Evolutionary conservation across 2,113 vertebrate species (phyloP).

Genomic region (Sterna hirundo): DNA sequence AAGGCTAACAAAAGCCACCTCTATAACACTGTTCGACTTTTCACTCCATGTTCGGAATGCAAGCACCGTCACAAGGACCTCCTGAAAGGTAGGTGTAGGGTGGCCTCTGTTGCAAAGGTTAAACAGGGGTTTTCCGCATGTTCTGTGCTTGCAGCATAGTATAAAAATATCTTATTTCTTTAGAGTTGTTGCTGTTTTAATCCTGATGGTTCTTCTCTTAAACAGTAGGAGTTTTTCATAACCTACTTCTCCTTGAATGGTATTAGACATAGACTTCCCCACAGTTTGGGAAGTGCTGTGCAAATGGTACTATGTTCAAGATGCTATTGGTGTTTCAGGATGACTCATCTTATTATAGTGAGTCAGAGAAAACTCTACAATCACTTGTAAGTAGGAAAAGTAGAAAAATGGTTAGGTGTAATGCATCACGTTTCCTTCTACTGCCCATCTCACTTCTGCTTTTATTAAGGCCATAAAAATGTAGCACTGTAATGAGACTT

Average conservation of each 20-base stretch:
- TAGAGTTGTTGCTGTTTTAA: neutral
- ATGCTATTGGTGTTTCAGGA: neutral
- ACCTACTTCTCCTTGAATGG: neutral
- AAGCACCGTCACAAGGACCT: constrained; percentile 62
- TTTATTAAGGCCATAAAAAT: neutral
- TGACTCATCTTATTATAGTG: neutral
- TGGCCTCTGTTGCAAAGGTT: rapidly evolving
- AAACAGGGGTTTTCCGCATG: rapidly evolving
- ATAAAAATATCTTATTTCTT: neutral
- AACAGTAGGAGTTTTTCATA: neutral
- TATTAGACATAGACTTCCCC: neutral
- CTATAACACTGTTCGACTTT: constrained; percentile 90
- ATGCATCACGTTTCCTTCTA: rapidly evolving
- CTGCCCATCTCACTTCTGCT: neutral
- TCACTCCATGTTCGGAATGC: constrained; percentile 82
- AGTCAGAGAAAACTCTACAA: neutral
- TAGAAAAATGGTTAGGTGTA: neutral
- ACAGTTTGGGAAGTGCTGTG: neutral
- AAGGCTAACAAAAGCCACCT: constrained; percentile 69
- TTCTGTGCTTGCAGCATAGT: neutral
- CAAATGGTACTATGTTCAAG: neutral
- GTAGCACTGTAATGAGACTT: neutral
- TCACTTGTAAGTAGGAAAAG: neutral
- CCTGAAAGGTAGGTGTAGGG: constrained; percentile 46
- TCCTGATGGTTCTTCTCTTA: neutral